Conservation (phyloP, 2,888 invertebrate species). For the Physocephala rufipes region DNA sequence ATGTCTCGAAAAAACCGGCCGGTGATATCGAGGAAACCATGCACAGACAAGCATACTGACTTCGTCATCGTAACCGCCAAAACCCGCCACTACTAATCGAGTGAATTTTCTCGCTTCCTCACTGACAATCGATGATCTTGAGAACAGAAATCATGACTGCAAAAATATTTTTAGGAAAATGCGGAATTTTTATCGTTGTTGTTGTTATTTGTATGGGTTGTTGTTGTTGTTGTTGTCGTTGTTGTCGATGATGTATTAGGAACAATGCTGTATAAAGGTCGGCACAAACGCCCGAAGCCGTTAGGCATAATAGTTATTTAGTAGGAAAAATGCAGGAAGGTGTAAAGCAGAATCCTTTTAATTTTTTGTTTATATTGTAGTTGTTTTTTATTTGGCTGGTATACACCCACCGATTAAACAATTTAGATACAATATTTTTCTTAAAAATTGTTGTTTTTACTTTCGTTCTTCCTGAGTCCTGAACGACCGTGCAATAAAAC, state of each 20-base stretch:
- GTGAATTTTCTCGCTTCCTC: constrained; percentile 34
- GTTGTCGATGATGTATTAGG: background rate
- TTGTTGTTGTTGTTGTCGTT: background rate
- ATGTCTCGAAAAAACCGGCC: too few relatives aligned
- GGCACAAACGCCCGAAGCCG: constrained; percentile 14
- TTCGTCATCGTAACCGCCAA: background rate
- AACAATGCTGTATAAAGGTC: background rate
- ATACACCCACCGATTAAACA: constrained; percentile 51
- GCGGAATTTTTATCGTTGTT: background rate
- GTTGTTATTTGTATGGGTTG: background rate
- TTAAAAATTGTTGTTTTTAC: background rate
- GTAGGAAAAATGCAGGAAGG: constrained; percentile 7
- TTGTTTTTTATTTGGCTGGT: constrained; percentile 45
- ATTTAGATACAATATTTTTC: constrained; percentile 46
- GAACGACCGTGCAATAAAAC: constrained; percentile 29
- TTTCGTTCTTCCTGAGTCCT: constrained; percentile 7
- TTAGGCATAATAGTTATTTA: constrained; percentile 34
- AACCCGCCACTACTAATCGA: constrained; percentile 19
- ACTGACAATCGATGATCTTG: background rate
- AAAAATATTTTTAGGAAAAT: background rate
- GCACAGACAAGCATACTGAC: background rate
- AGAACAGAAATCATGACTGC: background rate
- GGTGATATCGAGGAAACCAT: too few relatives aligned
- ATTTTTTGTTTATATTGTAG: constrained; percentile 37
- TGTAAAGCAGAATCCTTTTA: background rate